Conservation (phyloP, 2,888 invertebrate genomes). For the Bibio marci region DNA sequence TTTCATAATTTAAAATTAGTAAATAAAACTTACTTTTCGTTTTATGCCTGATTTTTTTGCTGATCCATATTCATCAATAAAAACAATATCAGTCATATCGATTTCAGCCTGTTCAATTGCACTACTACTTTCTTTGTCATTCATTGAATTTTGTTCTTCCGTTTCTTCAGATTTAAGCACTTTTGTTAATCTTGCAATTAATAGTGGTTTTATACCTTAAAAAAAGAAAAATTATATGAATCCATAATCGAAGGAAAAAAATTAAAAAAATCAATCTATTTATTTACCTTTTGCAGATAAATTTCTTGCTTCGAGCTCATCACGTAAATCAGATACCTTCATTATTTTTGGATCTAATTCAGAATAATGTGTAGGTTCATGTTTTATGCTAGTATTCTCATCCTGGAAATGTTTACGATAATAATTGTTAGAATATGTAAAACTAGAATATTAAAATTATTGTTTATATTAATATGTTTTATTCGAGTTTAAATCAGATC, state of each 20-base stretch:
- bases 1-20: too few species aligned
- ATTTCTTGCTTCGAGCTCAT: constrained; percentile 67
- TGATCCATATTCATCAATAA: constrained; percentile 22
- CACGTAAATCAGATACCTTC: constrained; percentile 65
- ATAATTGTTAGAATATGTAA: too few species aligned
- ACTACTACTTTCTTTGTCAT: constrained; percentile 5
- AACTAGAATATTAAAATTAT: too few species aligned
- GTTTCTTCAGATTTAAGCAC: constrained; percentile 52
- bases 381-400: constrained; percentile 21
- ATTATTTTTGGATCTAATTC: constrained; percentile 73
- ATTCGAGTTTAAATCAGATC: too few species aligned
- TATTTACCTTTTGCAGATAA: constrained; percentile 56
- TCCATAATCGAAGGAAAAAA: background rate
- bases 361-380: constrained; percentile 64
- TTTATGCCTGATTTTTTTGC: too few species aligned
- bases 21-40: too few species aligned
- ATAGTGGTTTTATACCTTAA: constrained; percentile 55
- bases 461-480: too few species aligned
- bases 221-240: constrained; percentile 1
- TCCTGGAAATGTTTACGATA: constrained; percentile 31
- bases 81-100: constrained; percentile 17
- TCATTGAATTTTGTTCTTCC: constrained; percentile 6
- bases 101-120: constrained; percentile 15
- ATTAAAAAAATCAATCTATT: background rate
- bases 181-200: constrained; percentile 67